A percentile compares a stretch with the other conserved stretches of the same genome.
These are phyloP conservation scores for Digitonthophagus gazella DNA, from an alignment of 2,888 invertebrate genomes.

Conservation along the genomic window DNA sequence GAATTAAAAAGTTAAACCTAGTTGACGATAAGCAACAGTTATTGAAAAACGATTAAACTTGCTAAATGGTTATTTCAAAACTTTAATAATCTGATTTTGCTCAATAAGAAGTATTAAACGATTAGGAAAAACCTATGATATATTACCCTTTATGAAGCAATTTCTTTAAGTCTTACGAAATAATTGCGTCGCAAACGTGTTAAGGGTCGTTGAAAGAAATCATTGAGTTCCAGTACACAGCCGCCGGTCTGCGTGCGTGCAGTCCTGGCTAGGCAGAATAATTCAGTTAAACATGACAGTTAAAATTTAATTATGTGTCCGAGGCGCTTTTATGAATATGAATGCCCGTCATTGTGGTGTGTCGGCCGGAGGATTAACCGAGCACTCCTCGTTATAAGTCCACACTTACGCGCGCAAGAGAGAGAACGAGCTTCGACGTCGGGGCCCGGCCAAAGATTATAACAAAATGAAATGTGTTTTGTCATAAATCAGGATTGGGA, in stretches of 20 bases:
- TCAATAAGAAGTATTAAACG: no score
- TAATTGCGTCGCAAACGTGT: slow-evolving; percentile 1
- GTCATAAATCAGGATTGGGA: slow-evolving; percentile 50
- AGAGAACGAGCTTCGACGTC: slow-evolving; percentile 38
- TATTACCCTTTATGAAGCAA: no score
- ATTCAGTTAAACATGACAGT: slow-evolving; percentile 49
- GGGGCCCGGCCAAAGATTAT: slow-evolving; percentile 43
- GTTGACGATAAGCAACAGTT: no score
- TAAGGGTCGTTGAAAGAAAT: not conserved
- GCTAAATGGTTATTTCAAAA: no score
- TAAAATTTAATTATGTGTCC: slow-evolving; percentile 51
- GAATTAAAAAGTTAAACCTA: no score
- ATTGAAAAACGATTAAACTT: no score
- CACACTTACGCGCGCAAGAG: slow-evolving; percentile 14
- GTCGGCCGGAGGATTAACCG: slow-evolving; percentile 30
- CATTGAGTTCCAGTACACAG: not conserved
- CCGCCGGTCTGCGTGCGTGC: slow-evolving; percentile 27
- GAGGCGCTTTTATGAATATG: slow-evolving; percentile 44
- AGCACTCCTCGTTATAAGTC: slow-evolving; percentile 8
- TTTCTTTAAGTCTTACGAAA: no score
- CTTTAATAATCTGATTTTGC: no score
- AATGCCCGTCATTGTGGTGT: slow-evolving; percentile 45
- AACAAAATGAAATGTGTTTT: slow-evolving; percentile 46
- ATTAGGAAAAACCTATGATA: no score
- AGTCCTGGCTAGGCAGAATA: slow-evolving; percentile 41